phyloP scores from a whole-genome alignment of 1,140 invertebrate genomes.

The Formica selysi region DNA sequence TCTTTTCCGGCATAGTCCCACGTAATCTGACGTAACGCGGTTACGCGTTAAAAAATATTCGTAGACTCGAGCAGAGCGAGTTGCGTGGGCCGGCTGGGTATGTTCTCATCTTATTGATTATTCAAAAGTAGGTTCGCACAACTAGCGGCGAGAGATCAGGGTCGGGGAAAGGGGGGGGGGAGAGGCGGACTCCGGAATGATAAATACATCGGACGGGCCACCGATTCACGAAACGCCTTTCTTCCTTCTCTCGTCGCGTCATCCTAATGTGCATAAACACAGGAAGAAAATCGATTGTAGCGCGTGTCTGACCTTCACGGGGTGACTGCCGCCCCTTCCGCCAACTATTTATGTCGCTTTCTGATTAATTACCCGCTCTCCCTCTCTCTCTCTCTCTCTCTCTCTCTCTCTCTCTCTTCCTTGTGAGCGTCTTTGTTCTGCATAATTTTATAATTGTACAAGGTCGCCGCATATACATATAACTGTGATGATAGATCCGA shows the following conservation, averaged over 20 bases:
- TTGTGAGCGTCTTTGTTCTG: slow-evolving; percentile 3
- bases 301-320: slow-evolving; percentile 80
- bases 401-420: not conserved
- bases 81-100: not conserved
- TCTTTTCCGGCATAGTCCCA: not conserved
- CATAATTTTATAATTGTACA: not conserved
- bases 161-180: not conserved
- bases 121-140: slow-evolving; percentile 56
- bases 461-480: not conserved
- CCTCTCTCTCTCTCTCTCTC: not conserved
- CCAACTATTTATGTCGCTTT: slow-evolving; percentile 63
- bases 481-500: not conserved
- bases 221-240: slow-evolving; percentile 33
- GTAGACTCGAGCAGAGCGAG: not conserved
- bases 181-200: not conserved
- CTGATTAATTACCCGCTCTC: slow-evolving; percentile 38
- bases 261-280: slow-evolving; percentile 36
- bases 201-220: not conserved
- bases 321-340: slow-evolving; percentile 68
- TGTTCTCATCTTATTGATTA: slow-evolving; percentile 56
- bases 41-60: slow-evolving; percentile 17
- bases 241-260: not conserved
- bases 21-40: slow-evolving; percentile 22
- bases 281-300: slow-evolving; percentile 75
- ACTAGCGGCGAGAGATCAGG: slow-evolving; percentile 18